Evolutionary conservation across 2,888 invertebrate species (phyloP), one percentile per base, ranked within the genome.

Genomic region (Venustoraphidia nigricollis): DNA sequence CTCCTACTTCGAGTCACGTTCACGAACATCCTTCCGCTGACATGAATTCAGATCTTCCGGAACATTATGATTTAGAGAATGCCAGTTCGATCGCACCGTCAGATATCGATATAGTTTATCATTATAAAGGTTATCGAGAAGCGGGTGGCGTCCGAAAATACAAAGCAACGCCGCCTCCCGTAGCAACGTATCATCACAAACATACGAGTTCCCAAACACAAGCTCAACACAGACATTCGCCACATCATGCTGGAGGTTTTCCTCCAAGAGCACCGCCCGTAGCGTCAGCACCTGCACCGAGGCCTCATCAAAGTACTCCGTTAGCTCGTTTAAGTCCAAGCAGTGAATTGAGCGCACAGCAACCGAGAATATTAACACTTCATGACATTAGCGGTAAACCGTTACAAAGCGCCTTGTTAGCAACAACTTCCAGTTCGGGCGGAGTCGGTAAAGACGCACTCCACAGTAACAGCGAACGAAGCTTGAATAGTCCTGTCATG

Each of bases 21-120:
- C 77, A 86, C 57, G 84, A 87, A 51, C 85, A 85, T 57, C 80
- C 80, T 34, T 75, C 74, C 41, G 79, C 83, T 46, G 88, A 89
- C 59, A 70, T 90, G 57, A 78, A 80, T 59, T 81, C 81, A 9
- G 87, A 88, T 61, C 73, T 82, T 52, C 90, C 92, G 0, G 93
- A 94, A 63, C 92, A 93, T 63, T 96, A 96, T 62, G 95, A 96
- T 64, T 71, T 96, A 52, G 96, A 96, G 69, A 95, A 95, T 66
- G 94, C 95, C 2, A 94, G 93, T 64, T 94, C 93, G 0, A 95
- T 96, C 56, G 96, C 96, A 1, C 95, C 96, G 0, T 94, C 94
- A 2, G 96, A 96, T 62, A 94, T 94, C 54, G 95, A 96, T 62
- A 90, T 96, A 53, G 91, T 93, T 10, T 92, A 92, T 60, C 95